phyloP scores from a whole-genome alignment of 2,888 invertebrate genomes.

The Cecidostiba fungosa region DNA sequence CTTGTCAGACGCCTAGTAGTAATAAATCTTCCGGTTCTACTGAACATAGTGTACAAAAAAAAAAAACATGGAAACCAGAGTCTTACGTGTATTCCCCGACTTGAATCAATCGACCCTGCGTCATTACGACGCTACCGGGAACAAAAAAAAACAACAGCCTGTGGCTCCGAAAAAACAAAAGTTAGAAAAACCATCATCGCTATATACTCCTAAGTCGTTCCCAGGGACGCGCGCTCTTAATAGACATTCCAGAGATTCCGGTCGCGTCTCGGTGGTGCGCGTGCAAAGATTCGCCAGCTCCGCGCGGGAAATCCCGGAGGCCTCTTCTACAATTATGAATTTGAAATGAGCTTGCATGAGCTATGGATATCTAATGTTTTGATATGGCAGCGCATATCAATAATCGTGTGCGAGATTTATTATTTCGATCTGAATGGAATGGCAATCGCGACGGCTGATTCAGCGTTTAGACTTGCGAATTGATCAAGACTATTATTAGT shows the following conservation, averaged over 20 bases:
- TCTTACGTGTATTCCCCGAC: not conserved
- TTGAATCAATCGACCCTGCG: not conserved
- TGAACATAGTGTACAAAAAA: not conserved
- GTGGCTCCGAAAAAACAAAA: not conserved
- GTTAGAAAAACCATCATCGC: conserved; percentile 3
- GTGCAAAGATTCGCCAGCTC: conserved; percentile 7
- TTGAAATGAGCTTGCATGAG: not conserved
- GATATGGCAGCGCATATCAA: too few relatives aligned
- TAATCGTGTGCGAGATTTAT: too few relatives aligned
- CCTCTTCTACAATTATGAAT: conserved; percentile 17
- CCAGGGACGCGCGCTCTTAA: conserved; percentile 30
- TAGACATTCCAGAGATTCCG: conserved; percentile 49
- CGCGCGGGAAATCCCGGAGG: conserved; percentile 16
- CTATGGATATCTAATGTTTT: too few relatives aligned
- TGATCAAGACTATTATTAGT: too few relatives aligned
- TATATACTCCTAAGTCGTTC: not conserved
- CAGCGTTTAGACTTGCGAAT: too few relatives aligned
- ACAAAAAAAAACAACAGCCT: not conserved
- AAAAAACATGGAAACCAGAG: not conserved
- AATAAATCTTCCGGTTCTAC: not conserved
- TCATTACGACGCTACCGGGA: not conserved
- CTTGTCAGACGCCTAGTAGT: not conserved
- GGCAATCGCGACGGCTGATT: too few relatives aligned
- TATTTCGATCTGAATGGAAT: too few relatives aligned
- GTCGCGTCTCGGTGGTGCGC: not conserved